Percentiles rank a stretch among this genome's conserved stretches.
Evolutionary conservation across 2,113 vertebrate species (phyloP).

Genomic region (Polypterus bichir): DNA sequence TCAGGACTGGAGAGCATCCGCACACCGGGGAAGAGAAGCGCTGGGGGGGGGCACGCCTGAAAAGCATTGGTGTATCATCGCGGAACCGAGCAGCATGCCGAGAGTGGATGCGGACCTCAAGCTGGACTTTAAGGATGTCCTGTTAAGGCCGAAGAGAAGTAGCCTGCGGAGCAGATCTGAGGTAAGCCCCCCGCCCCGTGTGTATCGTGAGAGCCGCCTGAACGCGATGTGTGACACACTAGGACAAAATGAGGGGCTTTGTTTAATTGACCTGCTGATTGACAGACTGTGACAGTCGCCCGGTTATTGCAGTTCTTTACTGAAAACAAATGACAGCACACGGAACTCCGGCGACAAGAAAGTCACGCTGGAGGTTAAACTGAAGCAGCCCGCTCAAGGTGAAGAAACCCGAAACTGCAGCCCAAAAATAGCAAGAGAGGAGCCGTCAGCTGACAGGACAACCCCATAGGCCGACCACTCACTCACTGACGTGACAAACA

Average conservation of each 20-base stretch:
- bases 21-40: background rate
- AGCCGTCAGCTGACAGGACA: no score
- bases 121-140: conserved; percentile 95
- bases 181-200: conserved; percentile 48
- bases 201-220: no score
- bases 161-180: conserved; percentile 90
- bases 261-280: no score
- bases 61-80: conserved; percentile 28
- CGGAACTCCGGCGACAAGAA: no score
- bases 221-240: no score
- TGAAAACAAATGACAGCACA: no score
- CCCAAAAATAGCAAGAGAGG: background rate
- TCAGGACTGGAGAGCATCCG: conserved; percentile 24
- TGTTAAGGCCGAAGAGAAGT: conserved; percentile 90
- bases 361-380: background rate
- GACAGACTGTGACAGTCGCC: no score
- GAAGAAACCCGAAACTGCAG: background rate
- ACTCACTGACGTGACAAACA: no score
- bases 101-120: conserved; percentile 89
- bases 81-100: conserved; percentile 58
- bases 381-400: background rate
- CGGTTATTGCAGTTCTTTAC: no score
- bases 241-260: no score
- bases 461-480: no score
- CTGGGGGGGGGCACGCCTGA: conserved; percentile 24